Percentiles rank a stretch among this genome's conserved stretches.
Evolutionary conservation across 2,113 vertebrate species (phyloP).

Genomic region (cattle (Bos taurus)): DNA sequence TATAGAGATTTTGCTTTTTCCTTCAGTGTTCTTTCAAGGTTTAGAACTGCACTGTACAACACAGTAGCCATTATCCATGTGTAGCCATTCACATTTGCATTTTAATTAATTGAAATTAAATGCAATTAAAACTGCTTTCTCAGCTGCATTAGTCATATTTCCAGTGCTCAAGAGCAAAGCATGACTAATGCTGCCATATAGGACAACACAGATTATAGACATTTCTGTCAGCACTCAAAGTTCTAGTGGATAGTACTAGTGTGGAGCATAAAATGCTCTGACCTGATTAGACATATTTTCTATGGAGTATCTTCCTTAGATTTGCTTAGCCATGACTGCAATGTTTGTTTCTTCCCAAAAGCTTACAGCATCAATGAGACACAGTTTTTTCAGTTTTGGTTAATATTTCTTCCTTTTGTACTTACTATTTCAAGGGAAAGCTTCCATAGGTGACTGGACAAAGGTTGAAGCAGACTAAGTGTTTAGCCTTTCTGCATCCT

Average conservation of each 20-base stretch:
- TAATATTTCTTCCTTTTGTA: background rate
- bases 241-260: background rate
- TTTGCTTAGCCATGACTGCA: background rate
- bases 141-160: background rate
- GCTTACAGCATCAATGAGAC: background rate
- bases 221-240: background rate
- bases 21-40: background rate
- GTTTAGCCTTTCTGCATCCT: background rate
- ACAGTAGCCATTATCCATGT: background rate
- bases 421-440: background rate
- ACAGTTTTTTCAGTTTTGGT: background rate
- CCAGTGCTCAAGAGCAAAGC: background rate
- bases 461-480: background rate
- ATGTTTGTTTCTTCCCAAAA: background rate
- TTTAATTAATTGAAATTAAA: background rate
- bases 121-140: background rate
- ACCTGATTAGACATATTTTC: background rate
- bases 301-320: background rate
- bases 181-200: background rate
- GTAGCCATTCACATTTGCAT: background rate
- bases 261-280: background rate
- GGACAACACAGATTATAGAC: background rate
- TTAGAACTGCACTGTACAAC: background rate
- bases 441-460: background rate
- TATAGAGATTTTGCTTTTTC: background rate